phyloP scores from a whole-genome alignment of 2,113 vertebrate genomes.

The Hippopotamus amphibius region DNA sequence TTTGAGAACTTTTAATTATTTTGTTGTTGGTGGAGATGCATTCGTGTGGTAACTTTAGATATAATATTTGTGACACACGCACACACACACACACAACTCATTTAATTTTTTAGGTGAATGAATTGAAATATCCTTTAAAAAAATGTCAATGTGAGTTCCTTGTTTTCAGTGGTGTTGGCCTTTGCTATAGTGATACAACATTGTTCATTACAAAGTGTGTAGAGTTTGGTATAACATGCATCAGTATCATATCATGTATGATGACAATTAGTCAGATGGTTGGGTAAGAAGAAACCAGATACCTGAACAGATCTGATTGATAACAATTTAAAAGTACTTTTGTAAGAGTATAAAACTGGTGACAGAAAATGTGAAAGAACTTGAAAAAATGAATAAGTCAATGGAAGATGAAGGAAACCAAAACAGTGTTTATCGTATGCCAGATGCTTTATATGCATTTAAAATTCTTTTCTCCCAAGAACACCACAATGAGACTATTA shows the following conservation, averaged over 20 bases:
- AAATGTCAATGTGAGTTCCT: background rate
- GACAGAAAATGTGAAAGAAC: background rate
- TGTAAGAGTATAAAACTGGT: background rate
- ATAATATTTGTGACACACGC: background rate
- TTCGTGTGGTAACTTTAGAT: background rate
- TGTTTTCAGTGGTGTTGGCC: background rate
- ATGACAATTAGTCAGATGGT: background rate
- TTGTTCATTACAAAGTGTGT: background rate
- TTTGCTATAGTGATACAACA: background rate
- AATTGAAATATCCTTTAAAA: background rate
- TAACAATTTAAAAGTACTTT: background rate
- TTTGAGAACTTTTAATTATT: background rate
- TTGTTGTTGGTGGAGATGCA: background rate
- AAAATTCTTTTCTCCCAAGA: background rate
- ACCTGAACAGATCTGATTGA: background rate
- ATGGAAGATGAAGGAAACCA: background rate
- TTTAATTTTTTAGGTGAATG: conserved; percentile 12
- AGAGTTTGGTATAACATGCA: background rate
- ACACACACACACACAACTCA: background rate
- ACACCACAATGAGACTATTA: background rate
- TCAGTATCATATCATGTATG: background rate
- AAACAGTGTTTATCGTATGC: background rate
- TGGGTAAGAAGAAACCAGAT: background rate
- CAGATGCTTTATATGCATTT: background rate
- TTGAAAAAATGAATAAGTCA: background rate